These are phyloP conservation scores for Trogon melanurus DNA, from an alignment of 2,113 vertebrate species.

Conservation along the genomic window DNA sequence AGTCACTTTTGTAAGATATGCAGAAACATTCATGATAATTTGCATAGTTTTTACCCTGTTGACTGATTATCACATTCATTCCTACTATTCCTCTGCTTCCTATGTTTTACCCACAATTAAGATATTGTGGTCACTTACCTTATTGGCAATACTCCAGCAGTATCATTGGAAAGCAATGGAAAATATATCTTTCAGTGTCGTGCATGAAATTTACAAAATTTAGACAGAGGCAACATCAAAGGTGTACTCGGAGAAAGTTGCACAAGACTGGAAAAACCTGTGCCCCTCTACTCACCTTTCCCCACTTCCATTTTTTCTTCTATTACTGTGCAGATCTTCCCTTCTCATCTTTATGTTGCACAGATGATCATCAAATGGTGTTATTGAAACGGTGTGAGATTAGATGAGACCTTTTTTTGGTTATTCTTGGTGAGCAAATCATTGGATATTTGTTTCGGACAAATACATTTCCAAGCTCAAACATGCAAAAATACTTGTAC, in stretches of 20 bases:
- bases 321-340: neutral
- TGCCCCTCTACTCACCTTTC: rapidly evolving
- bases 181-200: neutral
- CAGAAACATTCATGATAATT: neutral
- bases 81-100: neutral
- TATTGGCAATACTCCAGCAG: neutral
- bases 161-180: neutral
- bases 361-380: neutral
- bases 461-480: neutral
- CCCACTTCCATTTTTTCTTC: neutral
- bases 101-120: neutral
- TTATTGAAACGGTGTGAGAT: neutral
- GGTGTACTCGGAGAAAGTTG: neutral
- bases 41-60: neutral
- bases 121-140: neutral
- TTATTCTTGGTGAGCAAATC: neutral
- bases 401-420: neutral
- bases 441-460: neutral
- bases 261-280: neutral
- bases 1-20: neutral
- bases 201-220: neutral
- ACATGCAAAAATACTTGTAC: neutral
- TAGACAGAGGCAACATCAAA: neutral
- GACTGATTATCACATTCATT: neutral
- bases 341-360: neutral